Evolutionary conservation across 2,888 invertebrate genomes (phyloP).

Genomic region (Ctenicera cuprea): DNA sequence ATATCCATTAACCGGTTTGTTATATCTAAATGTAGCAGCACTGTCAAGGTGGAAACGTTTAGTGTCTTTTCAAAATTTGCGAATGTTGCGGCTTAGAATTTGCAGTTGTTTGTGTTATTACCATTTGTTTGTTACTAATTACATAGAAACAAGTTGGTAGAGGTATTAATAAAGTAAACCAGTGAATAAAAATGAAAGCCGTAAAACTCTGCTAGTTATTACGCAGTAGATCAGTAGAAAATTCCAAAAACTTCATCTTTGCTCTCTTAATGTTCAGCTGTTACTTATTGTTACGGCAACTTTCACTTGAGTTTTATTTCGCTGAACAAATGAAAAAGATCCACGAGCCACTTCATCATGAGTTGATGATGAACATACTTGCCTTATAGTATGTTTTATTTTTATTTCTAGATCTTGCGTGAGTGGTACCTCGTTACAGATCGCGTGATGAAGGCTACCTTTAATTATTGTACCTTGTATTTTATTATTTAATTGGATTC

Average conservation of each 20-base stretch:
- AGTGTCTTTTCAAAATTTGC: too few relatives aligned
- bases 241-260: not conserved
- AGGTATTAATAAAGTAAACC: too few relatives aligned
- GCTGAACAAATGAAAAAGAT: slow-evolving; percentile 19
- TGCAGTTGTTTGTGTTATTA: too few relatives aligned
- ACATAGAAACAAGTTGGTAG: too few relatives aligned
- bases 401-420: slow-evolving; percentile 49
- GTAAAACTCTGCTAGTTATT: too few relatives aligned
- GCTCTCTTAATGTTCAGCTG: not conserved
- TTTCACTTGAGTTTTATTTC: slow-evolving; percentile 13
- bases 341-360: slow-evolving; percentile 37
- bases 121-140: too few relatives aligned
- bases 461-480: slow-evolving; percentile 57
- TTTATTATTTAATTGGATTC: slow-evolving; percentile 57
- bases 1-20: too few relatives aligned
- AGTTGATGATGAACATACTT: slow-evolving; percentile 39
- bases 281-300: slow-evolving; percentile 8
- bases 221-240: too few relatives aligned
- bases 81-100: too few relatives aligned
- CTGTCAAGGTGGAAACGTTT: too few relatives aligned
- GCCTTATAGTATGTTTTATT: slow-evolving; percentile 37
- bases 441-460: slow-evolving; percentile 55
- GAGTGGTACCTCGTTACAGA: slow-evolving; percentile 48
- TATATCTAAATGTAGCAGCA: too few relatives aligned
- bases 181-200: not conserved